Evolutionary conservation across 2,797 vertebrate species (phyloP), one percentile per base, ranked within the genome.

Genomic region (Chaenodraco wilsoni): DNA sequence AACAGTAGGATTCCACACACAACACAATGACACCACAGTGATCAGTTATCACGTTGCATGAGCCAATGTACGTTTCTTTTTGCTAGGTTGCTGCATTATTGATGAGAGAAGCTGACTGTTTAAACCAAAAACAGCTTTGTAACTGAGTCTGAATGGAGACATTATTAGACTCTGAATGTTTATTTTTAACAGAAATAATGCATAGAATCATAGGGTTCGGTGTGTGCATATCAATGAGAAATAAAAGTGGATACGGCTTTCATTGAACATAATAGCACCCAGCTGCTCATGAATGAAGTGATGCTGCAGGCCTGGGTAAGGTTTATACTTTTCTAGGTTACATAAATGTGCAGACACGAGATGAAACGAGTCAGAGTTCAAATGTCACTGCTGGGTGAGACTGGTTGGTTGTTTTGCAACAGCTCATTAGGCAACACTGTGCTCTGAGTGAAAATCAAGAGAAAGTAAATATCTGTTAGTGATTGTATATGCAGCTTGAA

Each of bases 31-130:
- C 59, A 54, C 55, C 31, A 41, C 12, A 17, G 79, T 65, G 60
- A 79, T 48, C 37, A 65, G 46, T 55, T 68, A 63, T 57, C 46
- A 61, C 31, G 60, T 21, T 72, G 51, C 62, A 61, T 60, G 65
- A 83, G 65, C 51, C 51, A 37, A 13, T 3, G 3, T 33, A 81
- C 45, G 57, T 59, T 59, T 73, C 51, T 74, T 33, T 60, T 41
- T 64, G 51, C 72, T 67, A 37, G 60, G 37, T 27, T 63, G 58
- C 8, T 65, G 75, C 69, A 81, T 82, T 82, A 83, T 82, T 86
- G 79, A 88, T 84, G n/a, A 27, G 21, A 80, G 55, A 79, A 33
- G 72, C 58, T 52, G 45, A 68, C 48, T 64, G 64, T 70, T 27
- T 74, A 69, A 72, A 67, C 69, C 19, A 0, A 68, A 75, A 67